These are phyloP conservation scores for Hydroisotoma schaefferi DNA, from an alignment of 2,888 invertebrate species.

Conservation along the genomic window DNA sequence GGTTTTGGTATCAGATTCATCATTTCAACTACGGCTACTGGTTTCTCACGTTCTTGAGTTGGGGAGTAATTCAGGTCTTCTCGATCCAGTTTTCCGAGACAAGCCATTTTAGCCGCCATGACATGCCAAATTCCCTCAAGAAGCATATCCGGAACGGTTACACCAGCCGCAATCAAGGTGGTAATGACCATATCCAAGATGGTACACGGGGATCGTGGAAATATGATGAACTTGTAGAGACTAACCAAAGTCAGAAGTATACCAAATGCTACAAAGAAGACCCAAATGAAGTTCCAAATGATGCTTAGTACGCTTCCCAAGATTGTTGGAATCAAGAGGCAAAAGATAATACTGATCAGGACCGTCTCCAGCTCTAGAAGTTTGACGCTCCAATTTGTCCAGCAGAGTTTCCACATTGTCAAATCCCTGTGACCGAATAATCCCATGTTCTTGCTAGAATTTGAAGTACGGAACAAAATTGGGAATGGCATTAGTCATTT, in stretches of 20 bases:
- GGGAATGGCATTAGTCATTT: no score
- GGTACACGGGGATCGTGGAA: neutral
- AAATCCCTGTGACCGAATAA: no score
- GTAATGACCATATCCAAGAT: neutral
- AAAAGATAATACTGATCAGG: neutral
- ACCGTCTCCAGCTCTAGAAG: neutral
- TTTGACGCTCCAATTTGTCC: no score
- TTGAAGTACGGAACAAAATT: no score
- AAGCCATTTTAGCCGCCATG: no score
- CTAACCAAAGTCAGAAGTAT: neutral
- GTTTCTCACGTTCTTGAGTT: no score
- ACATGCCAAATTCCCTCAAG: neutral
- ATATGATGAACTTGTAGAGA: neutral
- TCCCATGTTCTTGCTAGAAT: no score
- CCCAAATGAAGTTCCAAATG: slow-evolving; percentile 2
- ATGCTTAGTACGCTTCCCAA: neutral
- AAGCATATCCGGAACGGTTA: neutral
- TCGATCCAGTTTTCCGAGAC: no score
- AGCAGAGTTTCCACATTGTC: no score
- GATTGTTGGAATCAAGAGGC: slow-evolving; percentile 1
- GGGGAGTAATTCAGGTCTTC: no score
- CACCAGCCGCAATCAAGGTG: neutral
- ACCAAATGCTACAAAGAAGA: neutral
- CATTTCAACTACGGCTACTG: no score
- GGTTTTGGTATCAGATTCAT: no score